A percentile compares a stretch with the other conserved stretches of the same genome.
These are phyloP conservation scores for Staurois parvus DNA, from an alignment of 2,797 vertebrate genomes.

Conservation along the genomic window DNA sequence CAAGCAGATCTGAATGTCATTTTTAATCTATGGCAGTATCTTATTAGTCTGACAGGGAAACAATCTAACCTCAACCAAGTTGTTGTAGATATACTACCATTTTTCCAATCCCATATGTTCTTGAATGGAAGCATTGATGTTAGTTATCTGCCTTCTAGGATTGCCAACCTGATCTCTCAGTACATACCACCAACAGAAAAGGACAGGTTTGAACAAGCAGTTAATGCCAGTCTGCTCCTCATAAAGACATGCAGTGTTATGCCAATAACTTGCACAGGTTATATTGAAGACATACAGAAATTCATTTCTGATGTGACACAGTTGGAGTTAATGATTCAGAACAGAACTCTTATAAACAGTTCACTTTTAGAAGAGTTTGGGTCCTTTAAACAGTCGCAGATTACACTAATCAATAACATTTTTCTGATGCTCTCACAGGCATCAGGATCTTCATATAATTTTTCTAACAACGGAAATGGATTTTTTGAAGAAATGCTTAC, in stretches of 20 bases:
- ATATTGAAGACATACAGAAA: constrained; percentile 15
- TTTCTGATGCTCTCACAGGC: constrained; percentile 13
- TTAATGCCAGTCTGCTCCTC: constrained; percentile 38
- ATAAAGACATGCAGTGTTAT: constrained; percentile 19
- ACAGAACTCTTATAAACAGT: constrained; percentile 13
- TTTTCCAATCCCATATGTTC: constrained; percentile 23
- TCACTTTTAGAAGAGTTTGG: background rate
- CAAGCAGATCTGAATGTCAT: constrained; percentile 10
- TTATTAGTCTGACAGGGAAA: background rate
- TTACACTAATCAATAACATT: constrained; percentile 32
- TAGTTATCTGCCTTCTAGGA: background rate
- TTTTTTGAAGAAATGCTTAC: constrained; percentile 2
- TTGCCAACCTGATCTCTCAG: constrained; percentile 1
- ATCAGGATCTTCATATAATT: background rate
- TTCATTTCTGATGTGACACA: constrained; percentile 24
- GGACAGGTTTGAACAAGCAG: constrained; percentile 25
- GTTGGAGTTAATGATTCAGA: constrained; percentile 15
- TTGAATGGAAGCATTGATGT: constrained; percentile 11
- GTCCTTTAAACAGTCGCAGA: constrained; percentile 15
- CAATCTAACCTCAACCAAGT: background rate
- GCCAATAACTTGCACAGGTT: background rate
- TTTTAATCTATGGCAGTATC: constrained; percentile 13
- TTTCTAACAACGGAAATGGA: background rate
- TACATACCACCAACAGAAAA: constrained; percentile 36
- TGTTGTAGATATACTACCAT: constrained; percentile 30